Conservation (phyloP, 2,113 vertebrate genomes). For the Phalacrocorax carbo region DNA sequence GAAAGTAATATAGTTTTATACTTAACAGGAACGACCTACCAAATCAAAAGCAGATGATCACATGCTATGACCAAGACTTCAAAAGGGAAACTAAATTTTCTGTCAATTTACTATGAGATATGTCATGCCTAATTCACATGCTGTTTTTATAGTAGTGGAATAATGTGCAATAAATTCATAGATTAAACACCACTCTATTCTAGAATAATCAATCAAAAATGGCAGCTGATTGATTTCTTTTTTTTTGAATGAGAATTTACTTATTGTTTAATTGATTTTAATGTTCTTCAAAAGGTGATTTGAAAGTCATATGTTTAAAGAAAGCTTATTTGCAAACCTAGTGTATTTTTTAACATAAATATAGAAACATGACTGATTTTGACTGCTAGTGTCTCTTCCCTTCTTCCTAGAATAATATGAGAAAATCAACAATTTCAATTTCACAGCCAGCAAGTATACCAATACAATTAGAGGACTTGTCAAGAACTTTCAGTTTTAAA, state of each 20-base stretch:
- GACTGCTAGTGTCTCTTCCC: neutral
- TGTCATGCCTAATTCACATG: slow-evolving; percentile 56
- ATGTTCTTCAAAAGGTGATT: slow-evolving; percentile 63
- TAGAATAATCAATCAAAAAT: slow-evolving; percentile 73
- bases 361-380: slow-evolving; percentile 50
- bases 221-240: slow-evolving; percentile 72
- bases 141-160: slow-evolving; percentile 65
- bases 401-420: neutral
- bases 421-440: slow-evolving; percentile 21
- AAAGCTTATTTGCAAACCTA: slow-evolving; percentile 26
- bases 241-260: slow-evolving; percentile 64
- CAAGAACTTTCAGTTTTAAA: slow-evolving; percentile 28
- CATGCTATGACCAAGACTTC: neutral
- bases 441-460: neutral
- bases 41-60: slow-evolving; percentile 49
- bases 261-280: slow-evolving; percentile 74
- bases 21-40: slow-evolving; percentile 4
- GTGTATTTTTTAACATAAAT: slow-evolving; percentile 25
- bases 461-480: neutral
- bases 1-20: neutral
- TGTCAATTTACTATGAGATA: slow-evolving; percentile 32
- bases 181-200: slow-evolving; percentile 67
- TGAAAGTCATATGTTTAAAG: slow-evolving; percentile 67
- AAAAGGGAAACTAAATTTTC: slow-evolving; percentile 43
- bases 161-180: slow-evolving; percentile 72